Evolutionary conservation across 2,797 vertebrate species (phyloP), one percentile per base, ranked within the genome.

Genomic region (Acestrorhynchus altus): DNA sequence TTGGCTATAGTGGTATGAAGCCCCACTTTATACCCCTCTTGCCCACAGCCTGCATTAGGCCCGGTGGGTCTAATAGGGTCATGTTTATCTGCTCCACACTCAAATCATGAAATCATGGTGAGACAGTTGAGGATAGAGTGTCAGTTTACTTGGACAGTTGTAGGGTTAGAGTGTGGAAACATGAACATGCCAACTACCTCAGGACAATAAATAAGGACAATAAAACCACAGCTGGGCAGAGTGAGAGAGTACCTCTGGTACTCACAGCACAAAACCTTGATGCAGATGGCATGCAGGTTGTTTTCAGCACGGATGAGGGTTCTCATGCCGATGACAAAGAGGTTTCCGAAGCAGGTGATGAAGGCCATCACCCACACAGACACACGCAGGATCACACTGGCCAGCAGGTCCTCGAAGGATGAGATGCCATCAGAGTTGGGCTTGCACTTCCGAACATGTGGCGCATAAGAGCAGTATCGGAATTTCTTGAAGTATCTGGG

Each of bases 231-330:
- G 54, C 8, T 8, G n/a, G 11, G 13, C 1, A 26, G n/a, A 42
- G n/a, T 54, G 22, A 42, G n/a, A 13, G 9, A 51, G 65, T 61
- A 12, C 12, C 31, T 73, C 49, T 7, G 54, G 26, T 75, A 95
- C 95, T 95, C 90, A 95, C 94, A 96, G 85, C 95, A 96, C 59
- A 96, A 92, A 78, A 95, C 91, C 89, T 96, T 96, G 88, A 96
- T 96, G 88, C 94, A 95, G 83, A 86, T 89, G 1, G 94, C 92
- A 11, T 96, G 94, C 54, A 88, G 92, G 65, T 92, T 92, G 79
- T 96, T 96, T 88, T 97, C 95, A 0, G 94, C 93, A 64, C 90
- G 92, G 83, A 96, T 92, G 83, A 95, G 85, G 0, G 94, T 95
- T 83, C 94, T 93, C 94, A 95, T 96, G 77, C 94, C 92, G 67